Evolutionary conservation across 2,888 invertebrate species (phyloP), one percentile per base, ranked within the genome.

Genomic region (Exocentrus adspersus): DNA sequence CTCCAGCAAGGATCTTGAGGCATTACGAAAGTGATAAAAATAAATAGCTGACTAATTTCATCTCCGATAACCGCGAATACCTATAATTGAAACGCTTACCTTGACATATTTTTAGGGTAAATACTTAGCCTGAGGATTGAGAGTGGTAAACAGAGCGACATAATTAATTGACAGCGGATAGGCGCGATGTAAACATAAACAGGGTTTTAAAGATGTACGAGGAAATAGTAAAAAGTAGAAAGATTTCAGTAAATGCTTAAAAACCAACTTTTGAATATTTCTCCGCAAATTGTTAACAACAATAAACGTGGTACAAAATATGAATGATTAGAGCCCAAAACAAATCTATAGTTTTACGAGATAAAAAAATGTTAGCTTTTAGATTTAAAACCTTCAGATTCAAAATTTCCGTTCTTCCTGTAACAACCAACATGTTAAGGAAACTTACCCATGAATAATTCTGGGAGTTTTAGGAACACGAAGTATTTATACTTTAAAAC

Each of bases 11-110:
- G 4, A n/a, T 37, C 37, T 37, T 37, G 12, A 12, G 37, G 12
- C n/a, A n/a, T 37, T 37, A 37, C 37, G 37, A 37, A 37, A 37
- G 37, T 37, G 37, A 37, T 37, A 37, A 37, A 37, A 37, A 37
- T 37, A 37, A 37, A 37, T 37, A n/a, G 37, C 37, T 37, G 10
- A 37, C 1, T 37, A 37, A 37, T 37, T n/a, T 14, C 37, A 37
- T 37, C 37, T 37, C 37, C 37, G 12, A 37, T 14, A 24, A 24
- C 3, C 7, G 24, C 7, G 24, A 7, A 5, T 37, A 37, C 37
- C 37, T 37, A 5, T 37, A 37, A n/a, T 14, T 37, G 37, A 12
- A 37, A 37, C 37, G 14, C 10, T 37, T 37, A 37, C 37, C 37
- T 37, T 37, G 37, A 37, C 37, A n/a, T 37, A 37, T 37, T 37